These are phyloP conservation scores for Drosophila parabipectinata DNA, from an alignment of 1,140 invertebrate genomes.

Conservation along the genomic window DNA sequence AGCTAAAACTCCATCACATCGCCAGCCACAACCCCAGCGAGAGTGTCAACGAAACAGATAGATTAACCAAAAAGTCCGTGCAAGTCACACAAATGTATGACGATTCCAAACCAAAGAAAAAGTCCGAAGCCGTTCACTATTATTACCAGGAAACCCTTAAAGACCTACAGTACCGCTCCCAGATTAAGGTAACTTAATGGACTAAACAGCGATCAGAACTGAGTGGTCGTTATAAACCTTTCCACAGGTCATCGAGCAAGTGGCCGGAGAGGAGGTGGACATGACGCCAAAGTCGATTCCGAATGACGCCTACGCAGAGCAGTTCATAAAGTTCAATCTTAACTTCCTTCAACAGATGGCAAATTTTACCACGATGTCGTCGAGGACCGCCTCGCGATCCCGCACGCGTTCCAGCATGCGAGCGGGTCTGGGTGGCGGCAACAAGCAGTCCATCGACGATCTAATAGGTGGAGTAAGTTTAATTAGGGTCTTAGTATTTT, in stretches of 20 bases:
- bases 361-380: conserved; percentile 4
- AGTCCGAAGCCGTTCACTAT: conserved; percentile 14
- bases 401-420: conserved; percentile 55
- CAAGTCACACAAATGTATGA: conserved; percentile 6
- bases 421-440: conserved; percentile 47
- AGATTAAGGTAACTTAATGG: conserved; percentile 43
- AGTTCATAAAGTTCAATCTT: conserved; percentile 45
- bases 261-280: conserved; percentile 40
- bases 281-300: conserved; percentile 53
- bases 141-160: conserved; percentile 40
- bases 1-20: not conserved
- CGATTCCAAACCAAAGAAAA: conserved; percentile 6
- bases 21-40: not conserved
- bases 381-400: conserved; percentile 1
- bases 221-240: not conserved
- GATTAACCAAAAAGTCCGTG: conserved; percentile 51
- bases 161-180: conserved; percentile 34
- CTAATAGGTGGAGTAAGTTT: conserved; percentile 55
- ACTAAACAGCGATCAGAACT: not conserved
- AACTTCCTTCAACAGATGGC: conserved; percentile 41
- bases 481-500: not conserved
- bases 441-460: conserved; percentile 70
- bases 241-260: conserved; percentile 40
- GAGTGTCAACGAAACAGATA: not conserved
- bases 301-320: conserved; percentile 1